A percentile compares a stretch with the other conserved stretches of the same genome.
Conservation (phyloP, 2,888 invertebrate species). For the Eurytoma californica region DNA sequence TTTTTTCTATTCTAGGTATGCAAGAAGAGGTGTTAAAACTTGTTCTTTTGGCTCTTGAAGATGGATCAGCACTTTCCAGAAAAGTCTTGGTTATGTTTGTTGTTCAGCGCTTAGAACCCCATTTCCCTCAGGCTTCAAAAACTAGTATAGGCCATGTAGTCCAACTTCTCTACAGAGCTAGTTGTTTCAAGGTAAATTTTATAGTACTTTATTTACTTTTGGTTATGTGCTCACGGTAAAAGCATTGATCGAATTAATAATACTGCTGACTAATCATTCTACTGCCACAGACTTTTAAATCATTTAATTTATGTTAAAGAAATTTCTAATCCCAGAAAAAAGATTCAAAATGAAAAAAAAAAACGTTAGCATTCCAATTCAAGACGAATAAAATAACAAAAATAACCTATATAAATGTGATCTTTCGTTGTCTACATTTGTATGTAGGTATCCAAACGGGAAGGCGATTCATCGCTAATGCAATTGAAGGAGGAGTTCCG, state of each 20-base stretch:
- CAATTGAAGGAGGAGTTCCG: slow-evolving; percentile 97
- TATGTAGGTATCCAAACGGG: slow-evolving; percentile 91
- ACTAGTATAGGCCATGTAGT: slow-evolving; percentile 99
- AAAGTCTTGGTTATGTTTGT: slow-evolving; percentile 99
- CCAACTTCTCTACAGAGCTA: slow-evolving; percentile 96
- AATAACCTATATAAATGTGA: too few relatives aligned
- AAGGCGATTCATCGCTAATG: slow-evolving; percentile 98
- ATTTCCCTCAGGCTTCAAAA: slow-evolving; percentile 97
- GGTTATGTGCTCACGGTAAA: too few relatives aligned
- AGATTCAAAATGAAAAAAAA: too few relatives aligned
- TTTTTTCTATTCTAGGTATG: slow-evolving; percentile 82
- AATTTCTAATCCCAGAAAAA: too few relatives aligned
- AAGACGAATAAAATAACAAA: too few relatives aligned
- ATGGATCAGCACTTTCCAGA: slow-evolving; percentile 94
- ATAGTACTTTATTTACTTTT: too few relatives aligned
- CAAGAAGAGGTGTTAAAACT: slow-evolving; percentile 98
- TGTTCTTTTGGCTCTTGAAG: slow-evolving; percentile 94
- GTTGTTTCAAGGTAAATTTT: slow-evolving; percentile 92
- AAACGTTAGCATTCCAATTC: too few relatives aligned
- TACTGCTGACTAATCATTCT: too few relatives aligned
- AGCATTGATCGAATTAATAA: too few relatives aligned
- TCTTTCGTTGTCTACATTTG: too few relatives aligned
- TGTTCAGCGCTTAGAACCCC: slow-evolving; percentile 95
- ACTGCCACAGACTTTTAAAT: too few relatives aligned
- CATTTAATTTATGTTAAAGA: too few relatives aligned